Evolutionary conservation across 2,797 vertebrate species (phyloP).

Genomic region (Australoheros facetus): DNA sequence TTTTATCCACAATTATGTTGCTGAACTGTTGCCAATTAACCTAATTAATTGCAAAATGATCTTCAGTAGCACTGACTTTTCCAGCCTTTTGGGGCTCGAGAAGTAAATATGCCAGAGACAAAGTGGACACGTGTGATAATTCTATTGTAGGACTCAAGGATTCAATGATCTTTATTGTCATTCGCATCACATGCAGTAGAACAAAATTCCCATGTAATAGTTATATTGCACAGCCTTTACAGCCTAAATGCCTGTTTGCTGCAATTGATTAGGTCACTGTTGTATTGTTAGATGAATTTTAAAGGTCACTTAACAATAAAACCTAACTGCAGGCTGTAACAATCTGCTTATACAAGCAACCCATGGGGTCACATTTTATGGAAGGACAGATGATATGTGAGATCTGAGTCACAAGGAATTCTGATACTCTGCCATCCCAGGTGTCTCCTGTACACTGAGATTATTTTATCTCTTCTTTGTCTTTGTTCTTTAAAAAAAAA

Average conservation of each 20-base stretch:
- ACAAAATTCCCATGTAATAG: too few species aligned
- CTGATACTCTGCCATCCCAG: background rate
- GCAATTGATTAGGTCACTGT: background rate
- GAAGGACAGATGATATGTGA: background rate
- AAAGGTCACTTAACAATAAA: conserved; percentile 6
- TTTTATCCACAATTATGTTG: too few species aligned
- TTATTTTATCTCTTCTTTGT: background rate
- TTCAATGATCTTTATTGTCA: too few species aligned
- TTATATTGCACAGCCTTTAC: background rate
- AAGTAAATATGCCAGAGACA: background rate
- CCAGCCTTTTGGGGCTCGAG: too few species aligned
- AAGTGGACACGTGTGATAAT: background rate
- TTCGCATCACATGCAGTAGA: too few species aligned
- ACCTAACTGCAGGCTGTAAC: background rate
- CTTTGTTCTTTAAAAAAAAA: background rate
- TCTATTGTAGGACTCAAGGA: background rate
- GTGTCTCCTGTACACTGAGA: background rate
- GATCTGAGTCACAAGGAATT: background rate
- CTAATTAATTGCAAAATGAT: too few species aligned
- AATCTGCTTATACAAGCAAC: background rate
- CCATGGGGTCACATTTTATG: background rate
- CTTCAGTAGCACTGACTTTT: too few species aligned
- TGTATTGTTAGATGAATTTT: background rate
- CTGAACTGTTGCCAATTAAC: too few species aligned
- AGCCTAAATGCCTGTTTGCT: background rate